Evolutionary conservation across 2,113 vertebrate species (phyloP).

Genomic region (Indicator maculatus): DNA sequence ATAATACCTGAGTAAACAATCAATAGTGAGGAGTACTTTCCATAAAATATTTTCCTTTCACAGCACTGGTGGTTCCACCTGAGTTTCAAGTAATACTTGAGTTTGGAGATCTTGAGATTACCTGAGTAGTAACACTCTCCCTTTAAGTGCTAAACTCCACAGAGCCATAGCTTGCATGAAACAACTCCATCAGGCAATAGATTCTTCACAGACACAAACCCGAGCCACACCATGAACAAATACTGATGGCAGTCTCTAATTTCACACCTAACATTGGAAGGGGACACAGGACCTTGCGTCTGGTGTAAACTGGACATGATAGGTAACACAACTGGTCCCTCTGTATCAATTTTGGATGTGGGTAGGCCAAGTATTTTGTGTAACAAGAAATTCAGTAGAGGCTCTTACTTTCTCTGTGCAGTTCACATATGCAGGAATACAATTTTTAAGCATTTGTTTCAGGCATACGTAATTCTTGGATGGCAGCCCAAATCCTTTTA

Average conservation of each 20-base stretch:
- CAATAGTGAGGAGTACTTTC: neutral
- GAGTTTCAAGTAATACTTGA: neutral
- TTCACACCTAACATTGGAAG: neutral
- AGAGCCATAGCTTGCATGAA: neutral
- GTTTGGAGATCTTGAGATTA: neutral
- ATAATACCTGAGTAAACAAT: neutral
- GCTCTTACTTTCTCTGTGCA: neutral
- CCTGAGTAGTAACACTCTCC: neutral
- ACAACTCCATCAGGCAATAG: neutral
- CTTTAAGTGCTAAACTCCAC: neutral
- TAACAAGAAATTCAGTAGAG: neutral
- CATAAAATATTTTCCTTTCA: neutral
- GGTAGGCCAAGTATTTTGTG: neutral
- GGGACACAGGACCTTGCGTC: neutral
- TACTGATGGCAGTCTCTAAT: accelerated
- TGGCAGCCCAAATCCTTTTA: neutral
- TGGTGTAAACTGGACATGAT: neutral
- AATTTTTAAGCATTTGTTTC: constrained; percentile 27
- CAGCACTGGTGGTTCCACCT: neutral
- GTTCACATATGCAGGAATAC: neutral
- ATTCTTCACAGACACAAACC: neutral
- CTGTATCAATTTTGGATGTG: neutral
- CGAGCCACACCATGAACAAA: neutral
- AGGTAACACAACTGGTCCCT: neutral
- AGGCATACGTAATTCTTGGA: constrained; percentile 43